Conservation (phyloP, 2,888 invertebrate species). For the Netelia fuscicornis region DNA sequence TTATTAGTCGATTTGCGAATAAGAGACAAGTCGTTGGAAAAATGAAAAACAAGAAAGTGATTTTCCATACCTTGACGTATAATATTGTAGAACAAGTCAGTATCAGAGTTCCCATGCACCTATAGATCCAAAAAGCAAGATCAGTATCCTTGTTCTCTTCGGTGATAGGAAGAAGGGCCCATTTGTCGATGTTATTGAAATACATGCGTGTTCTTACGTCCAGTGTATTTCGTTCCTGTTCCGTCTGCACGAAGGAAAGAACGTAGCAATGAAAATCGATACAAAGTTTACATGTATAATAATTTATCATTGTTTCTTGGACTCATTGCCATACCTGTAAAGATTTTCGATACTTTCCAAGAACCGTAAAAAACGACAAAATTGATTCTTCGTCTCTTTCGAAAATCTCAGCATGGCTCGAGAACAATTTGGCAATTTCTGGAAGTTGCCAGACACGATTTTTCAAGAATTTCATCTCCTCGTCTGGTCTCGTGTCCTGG, state of each 20-base stretch:
- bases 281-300: not conserved
- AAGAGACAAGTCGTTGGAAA: not conserved
- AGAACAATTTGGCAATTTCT: slow-evolving; percentile 78
- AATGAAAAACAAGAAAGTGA: slow-evolving; percentile 13
- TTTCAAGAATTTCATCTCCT: slow-evolving; percentile 75
- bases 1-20: not conserved
- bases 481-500: slow-evolving; percentile 70
- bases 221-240: slow-evolving; percentile 73
- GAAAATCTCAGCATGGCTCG: slow-evolving; percentile 70
- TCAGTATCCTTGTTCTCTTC: slow-evolving; percentile 79
- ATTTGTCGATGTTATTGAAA: slow-evolving; percentile 81
- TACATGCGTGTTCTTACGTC: slow-evolving; percentile 76
- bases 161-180: slow-evolving; percentile 78
- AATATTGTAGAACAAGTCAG: slow-evolving; percentile 79
- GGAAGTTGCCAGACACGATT: slow-evolving; percentile 74
- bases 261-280: not conserved
- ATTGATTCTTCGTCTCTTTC: slow-evolving; percentile 77
- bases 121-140: slow-evolving; percentile 79
- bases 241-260: slow-evolving; percentile 65
- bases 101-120: slow-evolving; percentile 80
- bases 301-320: not conserved
- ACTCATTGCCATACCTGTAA: slow-evolving; percentile 72
- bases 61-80: slow-evolving; percentile 76
- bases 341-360: slow-evolving; percentile 74
- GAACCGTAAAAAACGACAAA: slow-evolving; percentile 75